Base-by-base conservation (phyloP, 2,797 vertebrate genomes). In the Scarus forsteni region DNA sequence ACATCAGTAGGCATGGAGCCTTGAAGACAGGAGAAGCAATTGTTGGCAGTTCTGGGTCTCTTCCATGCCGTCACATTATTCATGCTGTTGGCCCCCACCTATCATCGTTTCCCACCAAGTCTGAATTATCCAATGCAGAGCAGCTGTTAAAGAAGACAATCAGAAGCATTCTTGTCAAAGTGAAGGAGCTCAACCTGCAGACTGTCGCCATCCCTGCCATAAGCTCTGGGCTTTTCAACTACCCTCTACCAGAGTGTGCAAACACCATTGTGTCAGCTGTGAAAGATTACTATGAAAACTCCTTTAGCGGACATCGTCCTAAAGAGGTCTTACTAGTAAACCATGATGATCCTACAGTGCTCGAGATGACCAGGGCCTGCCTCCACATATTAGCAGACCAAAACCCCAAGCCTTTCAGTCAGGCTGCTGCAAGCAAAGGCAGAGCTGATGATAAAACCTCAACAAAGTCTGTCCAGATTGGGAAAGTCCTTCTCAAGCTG, bases 171-270 rank as follows among this genome's bases (percentile, higher is more conserved):
- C 86, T 99, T 40, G 0, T 0, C 0, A 52, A 0, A 0, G 92
- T 84, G 7, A 39, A 7, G 2, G 0, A 0, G 0, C 0, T 15
- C 0, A 0, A 0, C 0, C 68, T 94, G 36, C 11, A 53, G 0
- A 93, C 91, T 59, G 92, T 99, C 74, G 97, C 97, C 62, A 96
- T 99, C 78, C 97, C 98, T 66, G 97, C 97, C 14, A 61, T 99
- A 68, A 97, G 97, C 88, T 98, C 97, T 4, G 97, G 97, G 0
- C 0, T 96, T 74, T 98, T 94, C 84, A 67, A 85, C 54, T 98
- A 95, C 77, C 98, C 98, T 0, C 57, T 95, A 38, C 0, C 3
- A 8, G 10, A 58, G 0, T 98, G 97, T 78, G 95, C 95, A 0
- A 0, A 71, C 0, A 81, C 79, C 50, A 97, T 99, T 42, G 95